Evolutionary conservation across 2,113 vertebrate species (phyloP).

Genomic region (Reinhardtius hippoglossoides): DNA sequence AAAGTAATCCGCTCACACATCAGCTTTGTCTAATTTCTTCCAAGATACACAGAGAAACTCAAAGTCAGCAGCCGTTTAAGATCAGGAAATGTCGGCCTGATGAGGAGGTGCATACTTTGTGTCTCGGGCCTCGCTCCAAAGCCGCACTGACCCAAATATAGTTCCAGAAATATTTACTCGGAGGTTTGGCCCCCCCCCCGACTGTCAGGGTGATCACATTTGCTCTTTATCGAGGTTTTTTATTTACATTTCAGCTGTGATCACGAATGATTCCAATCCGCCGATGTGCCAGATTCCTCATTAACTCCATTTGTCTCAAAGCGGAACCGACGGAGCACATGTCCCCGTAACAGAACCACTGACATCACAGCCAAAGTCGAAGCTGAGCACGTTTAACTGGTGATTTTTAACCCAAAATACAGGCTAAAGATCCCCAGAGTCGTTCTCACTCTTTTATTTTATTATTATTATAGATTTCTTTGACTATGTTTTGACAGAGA

Average conservation of each 20-base stretch:
- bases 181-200: constrained; percentile 38
- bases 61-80: constrained; percentile 50
- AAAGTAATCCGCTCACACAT: constrained; percentile 32
- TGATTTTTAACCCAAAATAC: too few species aligned
- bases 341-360: background rate
- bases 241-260: constrained; percentile 51
- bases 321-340: background rate
- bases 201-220: constrained; percentile 51
- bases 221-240: constrained; percentile 40
- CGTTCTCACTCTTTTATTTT: too few species aligned
- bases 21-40: constrained; percentile 34
- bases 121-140: constrained; percentile 52
- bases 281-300: constrained; percentile 33
- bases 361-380: too few species aligned
- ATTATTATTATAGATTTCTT: too few species aligned
- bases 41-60: constrained; percentile 54
- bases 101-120: constrained; percentile 32
- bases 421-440: too few species aligned
- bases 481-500: too few species aligned
- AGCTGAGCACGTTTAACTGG: too few species aligned
- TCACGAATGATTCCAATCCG: constrained; percentile 31
- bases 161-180: constrained; percentile 51
- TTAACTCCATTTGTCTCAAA: constrained; percentile 26
- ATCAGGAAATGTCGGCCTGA: constrained; percentile 35
- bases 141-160: constrained; percentile 59